These are phyloP conservation scores for Zaprionus obscuricornis DNA, from an alignment of 2,888 invertebrate genomes.

Conservation along the genomic window DNA sequence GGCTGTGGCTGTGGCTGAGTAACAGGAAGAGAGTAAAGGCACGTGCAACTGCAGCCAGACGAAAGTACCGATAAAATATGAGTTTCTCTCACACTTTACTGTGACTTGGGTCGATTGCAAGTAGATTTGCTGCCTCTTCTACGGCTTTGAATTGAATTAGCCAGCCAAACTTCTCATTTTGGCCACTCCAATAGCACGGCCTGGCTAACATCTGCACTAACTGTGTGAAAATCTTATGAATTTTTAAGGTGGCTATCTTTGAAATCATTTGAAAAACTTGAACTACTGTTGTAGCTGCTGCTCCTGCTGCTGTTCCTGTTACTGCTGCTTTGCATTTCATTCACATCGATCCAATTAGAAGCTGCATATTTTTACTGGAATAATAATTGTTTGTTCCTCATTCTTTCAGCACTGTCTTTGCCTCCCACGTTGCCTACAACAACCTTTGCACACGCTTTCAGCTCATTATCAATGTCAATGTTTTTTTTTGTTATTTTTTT, in stretches of 20 bases:
- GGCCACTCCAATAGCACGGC: neutral
- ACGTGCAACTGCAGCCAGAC: slow-evolving; percentile 73
- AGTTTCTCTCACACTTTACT: slow-evolving; percentile 19
- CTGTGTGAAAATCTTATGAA: slow-evolving; percentile 53
- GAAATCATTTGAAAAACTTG: slow-evolving; percentile 19
- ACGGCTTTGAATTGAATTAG: slow-evolving; percentile 66
- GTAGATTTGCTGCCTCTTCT: slow-evolving; percentile 43
- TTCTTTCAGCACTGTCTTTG: slow-evolving; percentile 1
- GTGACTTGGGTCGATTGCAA: slow-evolving; percentile 35
- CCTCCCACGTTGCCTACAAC: slow-evolving; percentile 48
- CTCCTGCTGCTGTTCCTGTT: neutral
- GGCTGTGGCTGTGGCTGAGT: slow-evolving; percentile 19
- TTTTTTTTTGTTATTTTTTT: slow-evolving; percentile 13
- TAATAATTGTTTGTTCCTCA: slow-evolving; percentile 51
- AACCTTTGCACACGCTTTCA: slow-evolving; percentile 36
- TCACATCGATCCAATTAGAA: slow-evolving; percentile 75
- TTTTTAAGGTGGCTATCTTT: slow-evolving; percentile 58
- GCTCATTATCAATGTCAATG: slow-evolving; percentile 60
- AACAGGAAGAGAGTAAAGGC: too few relatives aligned
- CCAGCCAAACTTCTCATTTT: too few relatives aligned
- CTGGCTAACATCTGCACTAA: too few relatives aligned
- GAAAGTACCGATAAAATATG: slow-evolving; percentile 69
- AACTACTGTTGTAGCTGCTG: too few relatives aligned
- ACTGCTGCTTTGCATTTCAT: slow-evolving; percentile 34
- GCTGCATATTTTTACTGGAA: slow-evolving; percentile 37